A percentile compares a stretch with the other conserved stretches of the same genome.
Evolutionary conservation across 2,888 invertebrate genomes (phyloP).

Genomic region (Cabera pusaria): DNA sequence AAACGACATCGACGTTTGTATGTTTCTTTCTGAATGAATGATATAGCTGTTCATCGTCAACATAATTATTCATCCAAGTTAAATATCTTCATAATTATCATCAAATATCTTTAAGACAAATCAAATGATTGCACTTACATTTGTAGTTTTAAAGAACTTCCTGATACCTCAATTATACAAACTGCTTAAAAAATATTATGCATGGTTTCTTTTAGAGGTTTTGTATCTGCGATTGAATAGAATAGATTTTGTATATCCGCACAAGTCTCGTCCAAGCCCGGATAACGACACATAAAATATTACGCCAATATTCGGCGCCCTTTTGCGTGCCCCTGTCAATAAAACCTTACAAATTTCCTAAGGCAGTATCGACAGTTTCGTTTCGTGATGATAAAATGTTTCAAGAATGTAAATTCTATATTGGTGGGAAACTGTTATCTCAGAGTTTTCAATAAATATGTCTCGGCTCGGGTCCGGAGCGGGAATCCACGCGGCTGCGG

Average conservation of each 20-base stretch:
- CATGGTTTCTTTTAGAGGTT: too few relatives aligned
- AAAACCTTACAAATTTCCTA: conserved; percentile 32
- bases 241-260: conserved; percentile 21
- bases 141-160: too few relatives aligned
- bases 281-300: conserved; percentile 30
- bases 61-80: too few relatives aligned
- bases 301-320: conserved; percentile 28
- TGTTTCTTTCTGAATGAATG: too few relatives aligned
- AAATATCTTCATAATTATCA: too few relatives aligned
- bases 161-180: too few relatives aligned
- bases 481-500: conserved; percentile 37
- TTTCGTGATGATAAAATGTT: conserved; percentile 33
- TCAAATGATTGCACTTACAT: too few relatives aligned
- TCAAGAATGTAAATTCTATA: conserved; percentile 38
- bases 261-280: conserved; percentile 24
- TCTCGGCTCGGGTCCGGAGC: conserved; percentile 45
- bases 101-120: too few relatives aligned
- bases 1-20: too few relatives aligned
- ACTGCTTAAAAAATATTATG: too few relatives aligned
- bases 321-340: conserved; percentile 32
- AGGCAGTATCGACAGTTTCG: conserved; percentile 29
- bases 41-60: too few relatives aligned
- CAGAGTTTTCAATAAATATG: conserved; percentile 48
- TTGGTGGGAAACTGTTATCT: conserved; percentile 40
- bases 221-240: conserved; percentile 21